Base-by-base conservation (phyloP, 1,140 invertebrate species). In the Solen grandis region DNA sequence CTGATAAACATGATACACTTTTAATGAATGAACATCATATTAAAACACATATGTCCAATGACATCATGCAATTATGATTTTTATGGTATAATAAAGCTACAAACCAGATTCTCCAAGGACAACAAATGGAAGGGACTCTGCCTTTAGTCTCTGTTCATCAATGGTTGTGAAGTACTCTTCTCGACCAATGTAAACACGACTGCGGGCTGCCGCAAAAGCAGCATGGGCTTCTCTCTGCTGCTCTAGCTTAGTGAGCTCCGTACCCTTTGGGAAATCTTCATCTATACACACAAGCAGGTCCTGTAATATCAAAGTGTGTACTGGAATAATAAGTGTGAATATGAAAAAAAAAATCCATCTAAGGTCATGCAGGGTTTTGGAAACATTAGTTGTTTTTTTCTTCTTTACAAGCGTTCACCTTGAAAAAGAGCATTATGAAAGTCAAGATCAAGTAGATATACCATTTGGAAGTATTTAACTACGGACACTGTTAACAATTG, bases 41-140 rank as follows among this genome's bases (percentile, higher is more conserved):
- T n/a, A n/a, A n/a, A n/a, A n/a, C n/a, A n/a, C n/a, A n/a, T n/a
- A n/a, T n/a, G n/a, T n/a, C n/a, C n/a, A n/a, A n/a, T n/a, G n/a
- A n/a, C n/a, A n/a, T n/a, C n/a, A n/a, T n/a, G n/a, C n/a, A n/a
- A n/a, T n/a, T n/a, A n/a, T n/a, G n/a, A n/a, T n/a, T n/a, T n/a
- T n/a, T n/a, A n/a, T n/a, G n/a, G n/a, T n/a, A n/a, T 13, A 27
- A 8, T 57, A 8, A 31, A 62, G 38, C 22, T 22, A 35, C 55
- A 25, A 70, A 88, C 87, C 87, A 59, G 87, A 88, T 68, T 88
- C 85, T 69, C 87, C 87, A 1, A 88, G 62, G 19, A 88, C 50
- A 14, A 88, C 87, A 69, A 88, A 80, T 16, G 87, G 87, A n/a
- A 77, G 41, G 14, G 57, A 63, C 2, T 63, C 70, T 57, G 72